These are phyloP conservation scores for Lacerta viridis DNA, from an alignment of 2,797 vertebrate species.

Conservation along the genomic window DNA sequence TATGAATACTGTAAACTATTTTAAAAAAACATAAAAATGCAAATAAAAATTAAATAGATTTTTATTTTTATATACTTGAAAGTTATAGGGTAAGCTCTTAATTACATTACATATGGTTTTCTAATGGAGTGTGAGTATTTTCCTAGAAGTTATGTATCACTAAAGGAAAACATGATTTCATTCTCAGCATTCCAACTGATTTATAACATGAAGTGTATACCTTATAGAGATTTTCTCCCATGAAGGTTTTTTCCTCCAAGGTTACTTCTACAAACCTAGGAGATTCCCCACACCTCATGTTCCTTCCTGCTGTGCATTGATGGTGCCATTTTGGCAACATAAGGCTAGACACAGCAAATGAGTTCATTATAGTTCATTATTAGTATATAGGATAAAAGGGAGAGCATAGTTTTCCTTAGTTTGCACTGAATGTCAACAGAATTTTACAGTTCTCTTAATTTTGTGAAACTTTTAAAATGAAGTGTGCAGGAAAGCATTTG, in stretches of 20 bases:
- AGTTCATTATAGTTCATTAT: background rate
- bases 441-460: no score
- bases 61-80: constrained; percentile 20
- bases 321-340: background rate
- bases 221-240: no score
- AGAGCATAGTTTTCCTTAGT: background rate
- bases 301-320: background rate
- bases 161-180: constrained; percentile 1
- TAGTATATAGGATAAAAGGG: background rate
- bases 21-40: constrained; percentile 22
- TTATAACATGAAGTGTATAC: background rate
- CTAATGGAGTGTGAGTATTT: background rate
- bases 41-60: constrained; percentile 11
- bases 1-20: constrained; percentile 18
- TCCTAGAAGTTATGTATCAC: background rate
- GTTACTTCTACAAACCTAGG: background rate
- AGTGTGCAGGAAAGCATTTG: no score
- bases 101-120: constrained; percentile 5
- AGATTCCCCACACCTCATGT: background rate
- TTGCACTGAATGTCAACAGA: no score
- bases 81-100: background rate
- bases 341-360: background rate
- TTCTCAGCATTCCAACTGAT: background rate
- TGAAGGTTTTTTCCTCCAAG: background rate
- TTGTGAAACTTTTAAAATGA: no score